A percentile compares a stretch with the other conserved stretches of the same genome.
These are phyloP conservation scores for Chloropsis cyanopogon DNA, from an alignment of 2,113 vertebrate species.

Conservation along the genomic window DNA sequence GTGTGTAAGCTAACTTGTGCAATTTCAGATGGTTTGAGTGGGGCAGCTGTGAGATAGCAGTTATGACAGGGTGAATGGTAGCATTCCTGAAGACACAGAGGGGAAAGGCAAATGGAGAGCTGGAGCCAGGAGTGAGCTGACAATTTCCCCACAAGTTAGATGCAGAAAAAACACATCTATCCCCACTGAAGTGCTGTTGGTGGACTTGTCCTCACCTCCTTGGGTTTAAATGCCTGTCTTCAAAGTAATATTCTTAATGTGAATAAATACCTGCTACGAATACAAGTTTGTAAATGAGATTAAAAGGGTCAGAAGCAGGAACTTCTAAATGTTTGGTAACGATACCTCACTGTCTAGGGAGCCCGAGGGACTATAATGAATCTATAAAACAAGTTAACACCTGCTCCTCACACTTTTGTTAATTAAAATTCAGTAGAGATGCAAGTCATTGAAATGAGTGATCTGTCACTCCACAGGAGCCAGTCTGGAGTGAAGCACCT, in stretches of 20 bases:
- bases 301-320: not conserved
- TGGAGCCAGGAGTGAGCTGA: not conserved
- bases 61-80: not conserved
- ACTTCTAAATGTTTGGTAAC: not conserved
- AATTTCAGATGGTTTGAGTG: not conserved
- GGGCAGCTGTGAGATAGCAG: not conserved
- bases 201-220: not conserved
- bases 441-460: constrained; percentile 3
- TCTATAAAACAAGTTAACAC: constrained; percentile 32
- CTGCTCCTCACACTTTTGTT: not conserved
- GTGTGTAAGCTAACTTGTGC: not conserved
- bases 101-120: not conserved
- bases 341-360: not conserved
- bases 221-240: not conserved
- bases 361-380: not conserved
- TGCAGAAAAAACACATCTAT: not conserved
- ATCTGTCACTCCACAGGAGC: not conserved
- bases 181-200: not conserved
- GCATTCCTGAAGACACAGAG: not conserved
- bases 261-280: not conserved
- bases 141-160: not conserved
- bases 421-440: constrained; percentile 40
- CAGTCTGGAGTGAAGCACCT: not conserved
- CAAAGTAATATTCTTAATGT: not conserved
- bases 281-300: not conserved